phyloP scores from a whole-genome alignment of 2,797 vertebrate genomes.

The Ptychadena robeensis region DNA sequence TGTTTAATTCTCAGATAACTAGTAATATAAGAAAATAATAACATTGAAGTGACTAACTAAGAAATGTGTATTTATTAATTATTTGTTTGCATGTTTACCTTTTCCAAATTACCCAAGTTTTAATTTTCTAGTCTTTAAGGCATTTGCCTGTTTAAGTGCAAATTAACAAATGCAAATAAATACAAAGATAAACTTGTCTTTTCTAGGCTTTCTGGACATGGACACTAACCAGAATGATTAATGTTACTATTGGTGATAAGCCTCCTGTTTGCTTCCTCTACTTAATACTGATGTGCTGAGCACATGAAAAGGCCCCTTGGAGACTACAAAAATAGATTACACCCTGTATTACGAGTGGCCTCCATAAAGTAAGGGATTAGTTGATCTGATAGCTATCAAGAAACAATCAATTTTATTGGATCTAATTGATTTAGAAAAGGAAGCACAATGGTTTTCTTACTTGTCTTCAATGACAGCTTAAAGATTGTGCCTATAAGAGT shows the following conservation, averaged over 20 bases:
- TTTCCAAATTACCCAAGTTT: neutral
- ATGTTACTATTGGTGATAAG: neutral
- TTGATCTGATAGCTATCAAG: conserved; percentile 27
- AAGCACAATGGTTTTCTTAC: conserved; percentile 28
- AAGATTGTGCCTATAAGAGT: conserved; percentile 35
- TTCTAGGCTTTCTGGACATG: neutral
- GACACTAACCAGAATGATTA: neutral
- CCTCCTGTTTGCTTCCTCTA: neutral
- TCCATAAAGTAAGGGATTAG: conserved; percentile 8
- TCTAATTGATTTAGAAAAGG: conserved; percentile 25
- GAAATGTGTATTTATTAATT: neutral
- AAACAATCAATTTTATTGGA: conserved; percentile 50
- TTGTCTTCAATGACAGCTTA: conserved; percentile 39
- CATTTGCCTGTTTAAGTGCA: neutral
- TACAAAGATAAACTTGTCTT: neutral
- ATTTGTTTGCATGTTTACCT: neutral
- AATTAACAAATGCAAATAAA: neutral
- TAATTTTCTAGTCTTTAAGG: too few species aligned
- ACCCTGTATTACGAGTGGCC: neutral
- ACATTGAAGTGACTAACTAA: neutral
- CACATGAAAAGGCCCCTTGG: conserved; percentile 1
- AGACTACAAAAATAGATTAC: conserved; percentile 1
- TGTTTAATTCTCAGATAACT: neutral
- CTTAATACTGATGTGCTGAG: conserved; percentile 2
- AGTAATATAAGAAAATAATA: too few species aligned